Conservation (phyloP, 2,797 vertebrate genomes). For the Nannoperca obscura region DNA sequence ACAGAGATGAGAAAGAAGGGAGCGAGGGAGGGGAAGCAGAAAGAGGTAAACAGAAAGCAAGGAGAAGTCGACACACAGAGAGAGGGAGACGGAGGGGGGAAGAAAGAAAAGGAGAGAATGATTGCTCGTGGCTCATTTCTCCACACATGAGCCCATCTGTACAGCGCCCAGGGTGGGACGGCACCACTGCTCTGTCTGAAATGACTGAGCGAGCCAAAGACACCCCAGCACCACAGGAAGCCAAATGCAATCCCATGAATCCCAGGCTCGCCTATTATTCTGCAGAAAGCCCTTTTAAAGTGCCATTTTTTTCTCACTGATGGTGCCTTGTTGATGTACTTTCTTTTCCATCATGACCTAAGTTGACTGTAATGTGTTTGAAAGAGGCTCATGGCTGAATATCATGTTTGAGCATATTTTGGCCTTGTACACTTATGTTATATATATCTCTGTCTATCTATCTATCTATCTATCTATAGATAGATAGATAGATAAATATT, state of each 20-base stretch:
- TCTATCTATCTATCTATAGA: no score
- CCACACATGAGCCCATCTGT: conserved; percentile 89
- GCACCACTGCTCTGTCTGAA: conserved; percentile 84
- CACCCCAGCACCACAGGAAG: conserved; percentile 83
- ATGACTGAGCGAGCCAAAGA: conserved; percentile 84
- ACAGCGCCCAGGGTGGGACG: conserved; percentile 87
- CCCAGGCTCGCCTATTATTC: conserved; percentile 83
- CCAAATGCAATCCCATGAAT: conserved; percentile 87
- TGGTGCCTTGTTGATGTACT: conserved; percentile 83
- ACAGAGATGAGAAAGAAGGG: conserved; percentile 61
- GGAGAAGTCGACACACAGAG: conserved; percentile 57
- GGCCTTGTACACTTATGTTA: conserved; percentile 22
- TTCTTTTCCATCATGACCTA: conserved; percentile 81
- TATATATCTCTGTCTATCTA: neutral
- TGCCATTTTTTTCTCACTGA: conserved; percentile 58
- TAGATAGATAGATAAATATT: neutral
- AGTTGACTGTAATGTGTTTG: conserved; percentile 81
- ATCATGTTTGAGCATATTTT: conserved; percentile 64
- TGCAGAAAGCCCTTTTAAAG: conserved; percentile 76
- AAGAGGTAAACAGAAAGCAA: conserved; percentile 76
- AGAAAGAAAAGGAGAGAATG: conserved; percentile 63
- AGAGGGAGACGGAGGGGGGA: conserved; percentile 37
- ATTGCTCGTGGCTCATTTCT: conserved; percentile 89
- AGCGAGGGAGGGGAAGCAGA: conserved; percentile 32
- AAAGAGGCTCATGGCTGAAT: conserved; percentile 58